These are phyloP conservation scores for Gymnopithys bicolor DNA, from an alignment of 2,797 vertebrate genomes.

Conservation along the genomic window DNA sequence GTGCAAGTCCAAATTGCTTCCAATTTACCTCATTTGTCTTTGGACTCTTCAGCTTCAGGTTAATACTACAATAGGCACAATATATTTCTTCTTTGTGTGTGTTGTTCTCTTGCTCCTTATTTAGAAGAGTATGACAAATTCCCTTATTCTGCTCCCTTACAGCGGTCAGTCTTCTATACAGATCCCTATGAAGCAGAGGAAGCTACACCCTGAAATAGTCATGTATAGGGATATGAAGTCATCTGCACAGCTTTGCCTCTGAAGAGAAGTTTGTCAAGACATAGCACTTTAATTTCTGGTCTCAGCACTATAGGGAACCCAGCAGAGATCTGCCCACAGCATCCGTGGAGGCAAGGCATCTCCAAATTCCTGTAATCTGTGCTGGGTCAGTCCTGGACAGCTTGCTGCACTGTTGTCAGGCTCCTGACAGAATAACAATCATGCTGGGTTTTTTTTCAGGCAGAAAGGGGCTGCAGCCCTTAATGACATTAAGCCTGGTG, in stretches of 20 bases:
- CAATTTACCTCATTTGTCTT: slow-evolving; percentile 22
- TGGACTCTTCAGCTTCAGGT: background rate
- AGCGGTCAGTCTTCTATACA: background rate
- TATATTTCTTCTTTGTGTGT: background rate
- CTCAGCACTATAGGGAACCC: background rate
- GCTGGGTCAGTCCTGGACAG: background rate
- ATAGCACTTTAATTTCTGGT: background rate
- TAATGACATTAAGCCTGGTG: background rate
- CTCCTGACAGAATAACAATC: background rate
- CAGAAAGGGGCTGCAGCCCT: background rate
- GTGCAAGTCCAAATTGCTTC: background rate
- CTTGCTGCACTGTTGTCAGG: background rate
- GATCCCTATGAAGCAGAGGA: background rate
- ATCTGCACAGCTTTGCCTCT: background rate
- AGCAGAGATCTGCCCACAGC: background rate
- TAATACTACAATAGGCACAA: background rate
- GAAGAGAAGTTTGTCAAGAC: slow-evolving; percentile 5
- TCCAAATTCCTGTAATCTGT: background rate
- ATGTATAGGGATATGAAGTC: background rate
- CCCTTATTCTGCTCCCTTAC: background rate
- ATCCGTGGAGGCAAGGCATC: background rate
- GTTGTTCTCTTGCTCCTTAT: background rate
- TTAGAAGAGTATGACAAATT: background rate
- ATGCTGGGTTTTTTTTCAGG: background rate
- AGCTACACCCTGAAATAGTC: slow-evolving; percentile 36